Conservation (phyloP, 2,888 invertebrate species). For the Girardia tigrina region DNA sequence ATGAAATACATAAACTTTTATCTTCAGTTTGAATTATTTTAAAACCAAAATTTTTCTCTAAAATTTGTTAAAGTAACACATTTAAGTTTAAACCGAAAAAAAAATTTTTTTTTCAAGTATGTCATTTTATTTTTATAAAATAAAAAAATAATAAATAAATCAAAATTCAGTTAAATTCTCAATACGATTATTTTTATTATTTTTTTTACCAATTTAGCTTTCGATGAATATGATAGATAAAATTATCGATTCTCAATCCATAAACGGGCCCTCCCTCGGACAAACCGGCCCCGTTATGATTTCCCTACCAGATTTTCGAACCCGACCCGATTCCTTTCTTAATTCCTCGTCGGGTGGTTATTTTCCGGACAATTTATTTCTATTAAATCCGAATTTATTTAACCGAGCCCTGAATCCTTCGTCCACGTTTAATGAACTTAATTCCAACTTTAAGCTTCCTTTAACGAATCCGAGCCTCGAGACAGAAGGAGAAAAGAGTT, state of each 20-base stretch:
- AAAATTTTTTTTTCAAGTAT: neutral
- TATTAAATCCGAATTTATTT: neutral
- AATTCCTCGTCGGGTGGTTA: neutral
- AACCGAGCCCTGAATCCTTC: neutral
- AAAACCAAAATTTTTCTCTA: neutral
- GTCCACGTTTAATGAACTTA: neutral
- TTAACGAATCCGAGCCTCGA: neutral
- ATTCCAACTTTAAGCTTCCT: constrained; percentile 1
- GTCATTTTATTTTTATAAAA: too few relatives aligned
- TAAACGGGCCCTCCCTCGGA: neutral
- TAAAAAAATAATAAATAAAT: too few relatives aligned
- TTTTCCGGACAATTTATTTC: constrained; percentile 8
- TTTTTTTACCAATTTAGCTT: too few relatives aligned
- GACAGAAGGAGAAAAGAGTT: neutral
- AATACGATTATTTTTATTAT: too few relatives aligned
- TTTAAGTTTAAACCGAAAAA: neutral
- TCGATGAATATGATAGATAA: constrained; percentile 6
- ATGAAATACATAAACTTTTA: constrained; percentile 23
- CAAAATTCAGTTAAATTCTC: too few relatives aligned
- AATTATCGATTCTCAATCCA: constrained; percentile 1
- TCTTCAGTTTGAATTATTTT: constrained; percentile 23
- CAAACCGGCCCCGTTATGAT: neutral
- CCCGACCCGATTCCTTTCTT: neutral
- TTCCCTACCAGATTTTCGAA: neutral
- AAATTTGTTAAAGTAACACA: constrained; percentile 12